Percentiles rank a stretch among this genome's conserved stretches.
These are phyloP conservation scores for Aleiodes leptofemur DNA, from an alignment of 2,888 invertebrate genomes.

Conservation along the genomic window DNA sequence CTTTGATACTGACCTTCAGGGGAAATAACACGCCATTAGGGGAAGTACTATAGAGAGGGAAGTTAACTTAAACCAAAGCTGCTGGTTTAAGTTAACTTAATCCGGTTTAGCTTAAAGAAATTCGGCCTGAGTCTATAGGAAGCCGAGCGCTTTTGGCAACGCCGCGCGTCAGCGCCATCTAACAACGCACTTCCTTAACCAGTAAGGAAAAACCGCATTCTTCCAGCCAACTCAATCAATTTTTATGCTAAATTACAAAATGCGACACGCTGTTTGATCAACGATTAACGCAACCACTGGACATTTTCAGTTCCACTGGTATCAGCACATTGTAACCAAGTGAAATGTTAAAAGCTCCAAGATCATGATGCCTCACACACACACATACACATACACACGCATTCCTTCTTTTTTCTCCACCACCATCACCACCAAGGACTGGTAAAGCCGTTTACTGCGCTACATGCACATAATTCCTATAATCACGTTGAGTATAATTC, in stretches of 20 bases:
- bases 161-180: no score
- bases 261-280: background rate
- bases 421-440: conserved; percentile 34
- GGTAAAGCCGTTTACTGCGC: conserved; percentile 60
- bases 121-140: no score
- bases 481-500: conserved; percentile 68
- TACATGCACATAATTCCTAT: conserved; percentile 68
- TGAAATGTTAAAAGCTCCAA: conserved; percentile 16
- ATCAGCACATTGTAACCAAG: conserved; percentile 23
- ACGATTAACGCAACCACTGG: background rate
- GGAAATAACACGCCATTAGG: no score
- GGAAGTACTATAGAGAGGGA: no score
- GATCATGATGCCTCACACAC: conserved; percentile 20
- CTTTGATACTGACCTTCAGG: no score
- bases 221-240: no score
- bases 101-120: no score
- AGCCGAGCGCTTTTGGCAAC: no score
- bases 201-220: no score
- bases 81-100: no score
- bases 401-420: conserved; percentile 16
- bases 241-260: background rate
- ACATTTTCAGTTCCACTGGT: background rate
- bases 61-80: no score
- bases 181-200: no score
- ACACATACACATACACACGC: background rate